phyloP scores from a whole-genome alignment of 2,113 vertebrate genomes.

The Isurus oxyrinchus region DNA sequence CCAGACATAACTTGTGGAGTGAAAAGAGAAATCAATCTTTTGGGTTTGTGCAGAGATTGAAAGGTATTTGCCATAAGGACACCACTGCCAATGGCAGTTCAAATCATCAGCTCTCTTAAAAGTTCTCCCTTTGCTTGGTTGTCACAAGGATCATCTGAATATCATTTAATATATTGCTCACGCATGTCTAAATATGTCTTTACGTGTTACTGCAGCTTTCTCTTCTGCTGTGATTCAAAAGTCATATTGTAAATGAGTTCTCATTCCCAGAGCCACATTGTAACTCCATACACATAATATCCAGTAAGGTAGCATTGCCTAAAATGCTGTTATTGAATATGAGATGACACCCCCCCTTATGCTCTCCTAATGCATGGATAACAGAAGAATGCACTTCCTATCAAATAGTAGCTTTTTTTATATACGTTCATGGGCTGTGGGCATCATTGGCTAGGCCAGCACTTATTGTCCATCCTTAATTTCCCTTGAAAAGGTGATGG shows the following conservation, averaged over 20 bases:
- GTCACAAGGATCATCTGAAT: not conserved
- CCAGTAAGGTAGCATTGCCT: not conserved
- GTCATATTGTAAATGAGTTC: not conserved
- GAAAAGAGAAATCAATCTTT: not conserved
- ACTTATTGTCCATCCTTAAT: too few species aligned
- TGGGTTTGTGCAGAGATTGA: not conserved
- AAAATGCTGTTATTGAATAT: not conserved
- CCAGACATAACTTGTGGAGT: not conserved
- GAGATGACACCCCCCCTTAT: not conserved
- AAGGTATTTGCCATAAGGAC: not conserved
- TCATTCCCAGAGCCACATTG: not conserved
- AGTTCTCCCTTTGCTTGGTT: not conserved
- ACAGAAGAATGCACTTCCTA: not conserved
- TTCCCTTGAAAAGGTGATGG: too few species aligned
- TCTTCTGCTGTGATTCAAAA: not conserved
- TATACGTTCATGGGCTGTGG: too few species aligned
- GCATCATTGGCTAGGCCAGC: too few species aligned
- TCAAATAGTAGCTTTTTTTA: not conserved
- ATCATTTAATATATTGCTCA: not conserved
- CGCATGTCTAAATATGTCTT: not conserved
- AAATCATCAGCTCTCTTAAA: not conserved
- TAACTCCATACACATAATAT: not conserved
- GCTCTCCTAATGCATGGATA: not conserved
- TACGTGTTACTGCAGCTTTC: not conserved
- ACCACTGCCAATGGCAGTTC: not conserved